Evolutionary conservation across 2,113 vertebrate species (phyloP).

Genomic region (Argyrosomus japonicus): DNA sequence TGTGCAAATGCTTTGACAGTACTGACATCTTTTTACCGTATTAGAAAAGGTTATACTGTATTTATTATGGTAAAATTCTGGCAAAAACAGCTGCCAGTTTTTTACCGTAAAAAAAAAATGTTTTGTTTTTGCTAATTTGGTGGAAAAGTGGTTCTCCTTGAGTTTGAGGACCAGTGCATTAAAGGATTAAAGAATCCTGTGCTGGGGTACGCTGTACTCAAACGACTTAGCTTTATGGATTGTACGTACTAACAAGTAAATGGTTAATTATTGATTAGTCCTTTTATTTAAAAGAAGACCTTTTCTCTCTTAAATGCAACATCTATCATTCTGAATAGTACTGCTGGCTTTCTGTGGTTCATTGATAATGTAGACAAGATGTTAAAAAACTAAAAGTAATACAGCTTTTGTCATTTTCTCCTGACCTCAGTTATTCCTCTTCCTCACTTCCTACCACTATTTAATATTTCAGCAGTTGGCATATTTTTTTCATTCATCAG

Average conservation of each 20-base stretch:
- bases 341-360: not conserved
- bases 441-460: not conserved
- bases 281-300: not conserved
- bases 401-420: not conserved
- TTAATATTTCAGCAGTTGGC: not conserved
- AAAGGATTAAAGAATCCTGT: constrained; percentile 1
- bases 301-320: no score
- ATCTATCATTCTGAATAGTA: not conserved
- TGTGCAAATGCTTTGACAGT: not conserved
- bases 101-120: no score
- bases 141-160: no score
- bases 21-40: no score
- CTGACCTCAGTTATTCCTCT: not conserved
- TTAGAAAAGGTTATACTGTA: no score
- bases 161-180: not conserved
- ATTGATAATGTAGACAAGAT: not conserved
- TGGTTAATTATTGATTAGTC: not conserved
- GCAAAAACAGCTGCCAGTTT: no score
- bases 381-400: not conserved
- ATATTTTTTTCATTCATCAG: not conserved
- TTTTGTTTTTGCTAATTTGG: no score
- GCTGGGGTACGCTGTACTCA: not conserved
- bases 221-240: not conserved
- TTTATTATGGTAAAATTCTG: no score
- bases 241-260: not conserved